Evolutionary conservation across 2,797 vertebrate genomes (phyloP), one percentile per base, ranked within the genome.

Genomic region (Bufotes viridis): DNA sequence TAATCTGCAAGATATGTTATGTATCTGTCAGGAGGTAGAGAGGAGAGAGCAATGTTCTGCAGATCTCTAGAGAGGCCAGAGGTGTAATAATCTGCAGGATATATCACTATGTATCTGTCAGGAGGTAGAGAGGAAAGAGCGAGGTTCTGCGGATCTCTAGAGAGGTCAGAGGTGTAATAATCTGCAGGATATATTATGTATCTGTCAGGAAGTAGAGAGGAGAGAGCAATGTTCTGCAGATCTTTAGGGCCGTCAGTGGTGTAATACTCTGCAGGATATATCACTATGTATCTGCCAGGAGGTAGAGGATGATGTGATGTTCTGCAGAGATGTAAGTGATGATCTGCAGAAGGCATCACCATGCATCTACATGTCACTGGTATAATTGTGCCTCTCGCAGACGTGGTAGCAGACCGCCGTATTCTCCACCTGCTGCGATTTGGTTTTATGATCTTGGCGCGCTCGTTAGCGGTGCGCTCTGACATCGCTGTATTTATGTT

Each of bases 401-500:
- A 22, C 63, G 18, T 24, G 42, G 79, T 42, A 26, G 22, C n/a
- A 26, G 42, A 26, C 63, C 42, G 49, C 51, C 18, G 49, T 76
- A n/a, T 22, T 75, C 18, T 51, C 7, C 80, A 53, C 86, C 70
- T 78, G 51, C 17, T 20, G 58, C 61, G 70, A 53, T 24, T 17
- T 2, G 24, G 57, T 78, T 84, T 8, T 87, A 69, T 63, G 72
- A 63, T 53, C 58, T 12, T 49, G 58, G 53, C 51, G 58, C n/a
- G 72, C 88, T 89, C n/a, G 84, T 89, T 86, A 89, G 79, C 84
- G 61, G 61, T 83, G 34, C 42, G 42, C 29, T 67, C 53, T 89
- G 88, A 89, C 83, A 82, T 67, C n/a, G 65, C 75, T 74, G 88
- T 87, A 90, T 84, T 88, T 90, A 82, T n/a, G 10, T 12, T 69